Base-by-base conservation (phyloP, 2,113 vertebrate genomes). In the Oreochromis niloticus region DNA sequence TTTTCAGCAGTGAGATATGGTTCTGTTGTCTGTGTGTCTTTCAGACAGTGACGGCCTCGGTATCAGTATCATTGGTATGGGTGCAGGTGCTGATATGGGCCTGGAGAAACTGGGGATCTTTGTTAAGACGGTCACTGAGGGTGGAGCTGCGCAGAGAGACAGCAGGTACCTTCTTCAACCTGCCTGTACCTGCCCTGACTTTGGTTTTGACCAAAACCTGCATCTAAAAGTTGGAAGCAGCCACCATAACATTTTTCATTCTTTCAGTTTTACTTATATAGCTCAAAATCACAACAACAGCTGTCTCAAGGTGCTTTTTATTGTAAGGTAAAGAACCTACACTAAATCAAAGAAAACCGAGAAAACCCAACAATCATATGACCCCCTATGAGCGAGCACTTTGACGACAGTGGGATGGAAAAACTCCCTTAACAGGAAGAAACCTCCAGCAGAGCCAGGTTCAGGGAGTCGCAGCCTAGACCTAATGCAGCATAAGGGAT, bases 61-160 rank as follows among this genome's bases (percentile, higher is more conserved):
- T 5, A 99, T 99, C 96, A 99, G 98, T 91, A 99, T 99, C 92
- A 99, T 99, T 0, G 98, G 98, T 16, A 99, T 99, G 98, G 98
- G 98, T 0, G 98, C 98, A 0, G 98, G 98, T 22, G 98, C 98
- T 0, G 98, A 99, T 91, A 99, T 99, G 98, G 98, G 98, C 52
- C 96, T 99, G 94, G 98, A 99, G 95, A 99, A 99, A 88, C 92
- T 99, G 86, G 98, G 98, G 9, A 99, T 99, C 96, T 99, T 99
- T 1, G 98, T 99, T 79, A 99, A 99, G 96, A 99, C 98, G 0
- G 98, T 99, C 88, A 99, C 98, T 0, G 98, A 99, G 32, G 98
- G 97, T 0, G 98, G 98, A 2, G 98, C 98, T 0, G 98, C 98
- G 2, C 98, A 99, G 89, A 95, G 98, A 87, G 98, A 99, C 0